Evolutionary conservation across 2,797 vertebrate species (phyloP).

Genomic region (Zenarchopterus dispar): DNA sequence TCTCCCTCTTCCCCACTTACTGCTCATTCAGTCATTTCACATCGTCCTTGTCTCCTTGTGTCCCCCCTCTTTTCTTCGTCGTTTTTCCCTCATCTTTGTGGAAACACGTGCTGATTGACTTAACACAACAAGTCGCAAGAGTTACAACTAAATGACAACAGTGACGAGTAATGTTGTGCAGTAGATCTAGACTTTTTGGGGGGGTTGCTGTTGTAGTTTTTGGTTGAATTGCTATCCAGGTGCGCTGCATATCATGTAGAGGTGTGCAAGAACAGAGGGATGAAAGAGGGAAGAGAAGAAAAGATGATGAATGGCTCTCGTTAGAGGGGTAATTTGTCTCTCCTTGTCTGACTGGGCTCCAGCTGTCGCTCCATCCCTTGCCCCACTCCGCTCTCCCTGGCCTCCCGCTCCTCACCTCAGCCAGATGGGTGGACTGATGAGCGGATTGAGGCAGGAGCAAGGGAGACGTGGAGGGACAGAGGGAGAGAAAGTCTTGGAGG

Average conservation of each 20-base stretch:
- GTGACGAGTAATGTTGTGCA: constrained; percentile 19
- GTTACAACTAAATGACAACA: constrained; percentile 29
- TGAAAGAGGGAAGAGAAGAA: constrained; percentile 65
- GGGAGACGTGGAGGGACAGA: background rate
- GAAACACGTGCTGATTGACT: constrained; percentile 45
- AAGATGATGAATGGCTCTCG: constrained; percentile 88
- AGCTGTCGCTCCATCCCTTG: constrained; percentile 85
- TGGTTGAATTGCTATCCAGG: constrained; percentile 49
- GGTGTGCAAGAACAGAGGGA: constrained; percentile 57
- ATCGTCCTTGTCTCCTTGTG: constrained; percentile 49
- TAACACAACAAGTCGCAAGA: constrained; percentile 11
- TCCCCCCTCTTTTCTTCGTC: constrained; percentile 2
- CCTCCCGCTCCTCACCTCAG: constrained; percentile 77
- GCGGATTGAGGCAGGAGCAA: constrained; percentile 46
- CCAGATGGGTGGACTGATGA: constrained; percentile 84
- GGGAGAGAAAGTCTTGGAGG: background rate
- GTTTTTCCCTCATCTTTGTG: constrained; percentile 52
- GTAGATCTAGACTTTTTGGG: background rate
- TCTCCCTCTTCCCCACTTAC: constrained; percentile 47
- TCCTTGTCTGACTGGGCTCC: constrained; percentile 87
- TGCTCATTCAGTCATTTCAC: constrained; percentile 64
- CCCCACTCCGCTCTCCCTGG: constrained; percentile 71
- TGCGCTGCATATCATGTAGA: constrained; percentile 50
- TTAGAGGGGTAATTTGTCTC: constrained; percentile 89
- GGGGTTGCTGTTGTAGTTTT: background rate